Percentiles rank a stretch among this genome's conserved stretches.
These are phyloP conservation scores for Meriones unguiculatus DNA, from an alignment of 2,113 vertebrate genomes.

Conservation along the genomic window DNA sequence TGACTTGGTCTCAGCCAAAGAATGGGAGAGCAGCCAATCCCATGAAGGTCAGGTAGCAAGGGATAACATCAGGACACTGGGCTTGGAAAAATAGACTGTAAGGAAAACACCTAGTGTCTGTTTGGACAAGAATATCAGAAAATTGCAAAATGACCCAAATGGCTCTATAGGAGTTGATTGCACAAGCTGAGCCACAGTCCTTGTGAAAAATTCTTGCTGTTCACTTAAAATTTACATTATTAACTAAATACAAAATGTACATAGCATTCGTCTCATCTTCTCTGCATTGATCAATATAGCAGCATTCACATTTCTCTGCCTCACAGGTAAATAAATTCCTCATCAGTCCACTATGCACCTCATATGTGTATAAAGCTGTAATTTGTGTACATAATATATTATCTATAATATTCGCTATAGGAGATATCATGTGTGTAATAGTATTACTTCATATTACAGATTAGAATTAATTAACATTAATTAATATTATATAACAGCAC, in stretches of 20 bases:
- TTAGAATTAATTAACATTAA: neutral
- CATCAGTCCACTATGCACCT: constrained; percentile 22
- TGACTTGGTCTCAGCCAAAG: neutral
- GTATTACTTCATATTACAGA: constrained; percentile 22
- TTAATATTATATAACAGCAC: neutral
- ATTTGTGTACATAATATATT: constrained; percentile 48
- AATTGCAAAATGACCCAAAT: neutral
- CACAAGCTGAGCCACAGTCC: constrained; percentile 1
- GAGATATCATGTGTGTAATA: constrained; percentile 16
- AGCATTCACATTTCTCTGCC: constrained; percentile 49
- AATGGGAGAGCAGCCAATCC: neutral
- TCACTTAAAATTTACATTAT: neutral
- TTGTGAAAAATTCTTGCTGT: constrained; percentile 40
- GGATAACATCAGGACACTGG: constrained; percentile 3
- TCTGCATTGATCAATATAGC: neutral
- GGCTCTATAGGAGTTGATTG: neutral
- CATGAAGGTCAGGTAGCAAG: neutral
- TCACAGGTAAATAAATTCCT: constrained; percentile 47
- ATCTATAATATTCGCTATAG: constrained; percentile 34
- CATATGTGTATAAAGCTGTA: neutral
- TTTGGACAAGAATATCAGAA: constrained; percentile 36
- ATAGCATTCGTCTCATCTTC: constrained; percentile 9
- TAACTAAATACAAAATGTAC: constrained; percentile 51
- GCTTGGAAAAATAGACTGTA: neutral
- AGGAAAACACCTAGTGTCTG: constrained; percentile 29